These are phyloP conservation scores for Mactromeris polynyma DNA, from an alignment of 2,888 invertebrate species.

Conservation along the genomic window DNA sequence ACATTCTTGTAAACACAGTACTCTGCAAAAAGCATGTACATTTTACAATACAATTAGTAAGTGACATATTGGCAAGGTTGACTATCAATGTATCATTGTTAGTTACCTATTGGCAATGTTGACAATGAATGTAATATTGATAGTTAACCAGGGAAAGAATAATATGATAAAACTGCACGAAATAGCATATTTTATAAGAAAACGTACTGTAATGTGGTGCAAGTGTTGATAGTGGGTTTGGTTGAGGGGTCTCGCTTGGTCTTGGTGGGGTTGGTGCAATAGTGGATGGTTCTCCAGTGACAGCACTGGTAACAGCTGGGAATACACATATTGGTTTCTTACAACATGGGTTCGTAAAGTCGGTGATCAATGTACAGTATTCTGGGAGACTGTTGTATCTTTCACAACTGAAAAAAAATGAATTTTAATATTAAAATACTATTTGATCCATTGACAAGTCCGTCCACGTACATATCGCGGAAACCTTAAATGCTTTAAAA, in stretches of 20 bases:
- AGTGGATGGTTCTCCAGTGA: slow-evolving; percentile 57
- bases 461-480: no score
- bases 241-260: slow-evolving; percentile 53
- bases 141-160: no score
- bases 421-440: no score
- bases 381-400: slow-evolving; percentile 68
- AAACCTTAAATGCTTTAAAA: no score
- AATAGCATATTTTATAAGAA: no score
- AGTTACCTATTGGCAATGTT: no score
- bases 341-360: slow-evolving; percentile 76
- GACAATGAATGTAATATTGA: no score
- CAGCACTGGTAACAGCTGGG: slow-evolving; percentile 46
- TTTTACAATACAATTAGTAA: no score
- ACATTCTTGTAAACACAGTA: slow-evolving; percentile 75
- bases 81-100: no score
- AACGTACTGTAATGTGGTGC: slow-evolving; percentile 71
- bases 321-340: slow-evolving; percentile 73
- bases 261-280: slow-evolving; percentile 66
- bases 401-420: slow-evolving; percentile 61
- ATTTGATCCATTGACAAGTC: no score
- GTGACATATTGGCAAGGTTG: no score
- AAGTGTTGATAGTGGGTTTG: slow-evolving; percentile 61
- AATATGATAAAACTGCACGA: no score
- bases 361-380: slow-evolving; percentile 72
- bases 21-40: slow-evolving; percentile 61